phyloP scores from a whole-genome alignment of 1,140 invertebrate species.

The Hylyphantes graminicola region DNA sequence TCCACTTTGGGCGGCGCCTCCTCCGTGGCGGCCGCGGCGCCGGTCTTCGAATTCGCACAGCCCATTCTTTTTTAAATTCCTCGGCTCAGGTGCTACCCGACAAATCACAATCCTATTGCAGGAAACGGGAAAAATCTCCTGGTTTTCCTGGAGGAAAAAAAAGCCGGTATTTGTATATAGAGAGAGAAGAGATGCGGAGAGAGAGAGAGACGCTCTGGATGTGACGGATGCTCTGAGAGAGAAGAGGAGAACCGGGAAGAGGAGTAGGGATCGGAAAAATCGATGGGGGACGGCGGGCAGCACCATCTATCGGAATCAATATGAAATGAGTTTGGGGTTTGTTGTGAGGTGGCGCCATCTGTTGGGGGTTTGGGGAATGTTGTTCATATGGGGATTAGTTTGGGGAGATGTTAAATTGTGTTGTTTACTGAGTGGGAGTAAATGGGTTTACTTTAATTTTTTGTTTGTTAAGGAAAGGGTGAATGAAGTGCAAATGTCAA shows the following conservation, averaged over 20 bases:
- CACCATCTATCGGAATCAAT: neutral
- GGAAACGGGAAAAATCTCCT: neutral
- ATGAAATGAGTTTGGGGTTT: neutral
- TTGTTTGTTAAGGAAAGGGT: too few relatives aligned
- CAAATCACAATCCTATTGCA: neutral
- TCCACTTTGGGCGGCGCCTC: constrained; percentile 50
- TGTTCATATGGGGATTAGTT: neutral
- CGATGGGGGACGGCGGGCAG: neutral
- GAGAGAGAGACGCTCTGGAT: constrained; percentile 6
- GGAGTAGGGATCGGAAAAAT: neutral
- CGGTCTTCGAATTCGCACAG: constrained; percentile 51
- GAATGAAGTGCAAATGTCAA: too few relatives aligned
- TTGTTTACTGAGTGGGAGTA: neutral
- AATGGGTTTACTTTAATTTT: neutral
- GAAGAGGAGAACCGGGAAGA: neutral
- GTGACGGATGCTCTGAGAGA: constrained; percentile 37
- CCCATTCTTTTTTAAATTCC: constrained; percentile 14
- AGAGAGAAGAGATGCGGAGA: neutral
- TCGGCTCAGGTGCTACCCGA: neutral
- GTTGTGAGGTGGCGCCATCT: neutral
- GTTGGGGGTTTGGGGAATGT: neutral
- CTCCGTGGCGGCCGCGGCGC: constrained; percentile 34
- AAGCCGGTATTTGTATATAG: neutral
- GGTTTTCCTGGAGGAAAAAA: neutral
- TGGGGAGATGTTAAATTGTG: neutral